Evolutionary conservation across 2,888 invertebrate species (phyloP).

Genomic region (Lampropteryx suffumata): DNA sequence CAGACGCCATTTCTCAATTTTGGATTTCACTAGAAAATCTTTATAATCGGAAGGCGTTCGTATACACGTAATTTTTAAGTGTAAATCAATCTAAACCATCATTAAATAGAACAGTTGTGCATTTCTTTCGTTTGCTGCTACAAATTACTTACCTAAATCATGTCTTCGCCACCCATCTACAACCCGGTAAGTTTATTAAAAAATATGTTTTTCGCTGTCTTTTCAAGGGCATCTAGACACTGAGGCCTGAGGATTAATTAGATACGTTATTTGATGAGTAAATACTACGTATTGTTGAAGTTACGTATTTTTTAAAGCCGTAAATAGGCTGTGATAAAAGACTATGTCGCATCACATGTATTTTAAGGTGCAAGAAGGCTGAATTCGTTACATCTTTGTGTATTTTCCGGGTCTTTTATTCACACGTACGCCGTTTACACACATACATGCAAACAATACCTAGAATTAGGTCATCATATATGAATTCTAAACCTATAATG

Average conservation of each 20-base stretch:
- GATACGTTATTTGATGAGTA: slow-evolving; percentile 45
- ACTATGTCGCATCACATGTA: not conserved
- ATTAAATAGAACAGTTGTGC: slow-evolving; percentile 28
- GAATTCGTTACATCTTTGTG: too few species aligned
- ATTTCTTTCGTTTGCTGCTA: slow-evolving; percentile 2
- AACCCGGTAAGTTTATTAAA: slow-evolving; percentile 61
- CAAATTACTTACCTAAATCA: slow-evolving; percentile 39
- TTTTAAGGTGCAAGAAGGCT: not conserved
- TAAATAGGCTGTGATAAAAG: slow-evolving; percentile 25
- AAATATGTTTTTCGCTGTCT: slow-evolving; percentile 30
- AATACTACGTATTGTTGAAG: slow-evolving; percentile 42
- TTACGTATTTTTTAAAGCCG: slow-evolving; percentile 19
- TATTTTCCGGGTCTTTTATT: too few species aligned
- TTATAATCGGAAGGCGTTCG: slow-evolving; percentile 54
- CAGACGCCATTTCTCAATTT: too few species aligned
- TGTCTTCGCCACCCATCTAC: slow-evolving; percentile 68
- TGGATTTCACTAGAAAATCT: slow-evolving; percentile 35
- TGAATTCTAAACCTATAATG: not conserved
- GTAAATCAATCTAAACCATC: slow-evolving; percentile 34
- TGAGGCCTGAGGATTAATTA: slow-evolving; percentile 44
- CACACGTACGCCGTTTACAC: too few species aligned
- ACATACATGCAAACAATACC: too few species aligned
- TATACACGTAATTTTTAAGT: slow-evolving; percentile 36
- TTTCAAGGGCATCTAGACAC: slow-evolving; percentile 63
- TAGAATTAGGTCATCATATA: not conserved